These are phyloP conservation scores for Oxyruncus cristatus DNA, from an alignment of 2,113 vertebrate genomes.

Conservation along the genomic window DNA sequence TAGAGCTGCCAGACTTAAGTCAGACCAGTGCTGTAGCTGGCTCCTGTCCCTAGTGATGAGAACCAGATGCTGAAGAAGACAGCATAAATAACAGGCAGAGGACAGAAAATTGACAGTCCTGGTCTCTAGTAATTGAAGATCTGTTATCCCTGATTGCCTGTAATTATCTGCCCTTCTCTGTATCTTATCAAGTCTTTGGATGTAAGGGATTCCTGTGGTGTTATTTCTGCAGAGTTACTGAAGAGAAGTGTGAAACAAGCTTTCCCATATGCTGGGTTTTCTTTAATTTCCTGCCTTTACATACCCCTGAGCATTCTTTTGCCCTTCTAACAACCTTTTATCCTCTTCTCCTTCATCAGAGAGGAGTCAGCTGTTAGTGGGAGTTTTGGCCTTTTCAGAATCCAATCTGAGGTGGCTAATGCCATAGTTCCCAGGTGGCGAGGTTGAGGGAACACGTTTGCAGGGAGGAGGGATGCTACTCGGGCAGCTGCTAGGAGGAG, in stretches of 20 bases:
- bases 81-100: background rate
- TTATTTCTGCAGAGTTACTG: background rate
- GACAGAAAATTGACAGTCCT: background rate
- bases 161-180: conserved; percentile 12
- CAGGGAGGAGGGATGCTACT: background rate
- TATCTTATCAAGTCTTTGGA: background rate
- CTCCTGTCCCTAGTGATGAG: background rate
- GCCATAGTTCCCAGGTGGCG: background rate
- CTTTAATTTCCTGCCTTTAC: background rate
- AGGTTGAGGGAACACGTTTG: background rate
- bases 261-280: background rate
- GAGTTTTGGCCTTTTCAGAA: background rate
- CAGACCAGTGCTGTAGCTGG: background rate
- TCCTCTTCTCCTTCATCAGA: background rate
- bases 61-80: conserved; percentile 20
- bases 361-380: background rate
- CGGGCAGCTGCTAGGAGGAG: background rate
- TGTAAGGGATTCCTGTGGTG: background rate
- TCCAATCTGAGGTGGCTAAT: background rate
- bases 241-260: background rate
- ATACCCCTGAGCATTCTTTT: background rate
- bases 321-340: background rate
- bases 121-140: background rate
- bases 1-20: background rate
- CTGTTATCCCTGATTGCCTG: background rate